Evolutionary conservation across 1,140 invertebrate species (phyloP), one percentile per base, ranked within the genome.

Genomic region (Sinonovacula constricta): DNA sequence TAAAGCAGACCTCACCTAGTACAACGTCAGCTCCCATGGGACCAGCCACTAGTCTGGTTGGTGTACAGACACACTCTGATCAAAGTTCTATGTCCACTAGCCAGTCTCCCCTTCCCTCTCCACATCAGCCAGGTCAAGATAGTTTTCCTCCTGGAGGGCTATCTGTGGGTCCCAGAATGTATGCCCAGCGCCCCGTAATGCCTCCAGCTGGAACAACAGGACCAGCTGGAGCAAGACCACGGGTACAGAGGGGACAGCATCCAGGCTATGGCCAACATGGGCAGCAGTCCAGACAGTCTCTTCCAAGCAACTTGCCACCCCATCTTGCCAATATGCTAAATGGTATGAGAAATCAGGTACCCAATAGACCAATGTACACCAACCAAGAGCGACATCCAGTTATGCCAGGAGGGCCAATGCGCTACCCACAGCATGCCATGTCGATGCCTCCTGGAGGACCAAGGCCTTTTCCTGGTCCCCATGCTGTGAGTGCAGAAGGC

Each of bases 241-340:
- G 62, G 33, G 10, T 15, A 34, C 62, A 30, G 26, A 30, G 62
- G 33, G n/a, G 18, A 4, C 62, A 65, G 24, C 62, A 65, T 15
- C 26, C 62, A 65, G 12, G n/a, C 33, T 31, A 45, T 45, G 18
- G 18, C 18, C 39, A 45, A 45, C n/a, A n/a, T n/a, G n/a, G n/a
- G n/a, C n/a, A 59, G 24, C 62, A 65, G n/a, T n/a, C 28, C 24
- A 56, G 63, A 57, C 70, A 69, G 39, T 59, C 53, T 10, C 26
- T 69, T 18, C 75, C 75, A 31, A 68, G 75, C 34, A 78, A 78
- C n/a, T n/a, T 78, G 15, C 65, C 75, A 22, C 75, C 75, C 14
- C 75, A 78, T 70, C 49, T 78, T 4, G 75, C 66, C 26, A 59
- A 28, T 14, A 67, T 76, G 63, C 67, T 76, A 26, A 39, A 28